Base-by-base conservation (phyloP, 2,888 invertebrate genomes). In the Eupithecia insigniata region DNA sequence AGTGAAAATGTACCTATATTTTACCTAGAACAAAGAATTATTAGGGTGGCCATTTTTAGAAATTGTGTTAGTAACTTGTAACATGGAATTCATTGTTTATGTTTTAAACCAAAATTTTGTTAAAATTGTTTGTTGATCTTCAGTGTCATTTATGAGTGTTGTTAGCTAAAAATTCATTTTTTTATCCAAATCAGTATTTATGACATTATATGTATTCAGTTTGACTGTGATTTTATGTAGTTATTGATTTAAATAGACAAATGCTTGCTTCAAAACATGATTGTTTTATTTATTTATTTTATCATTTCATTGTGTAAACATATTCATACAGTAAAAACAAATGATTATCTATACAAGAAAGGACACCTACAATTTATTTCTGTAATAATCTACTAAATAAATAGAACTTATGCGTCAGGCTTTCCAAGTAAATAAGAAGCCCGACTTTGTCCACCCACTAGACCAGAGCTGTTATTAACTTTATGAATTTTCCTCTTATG, bases 401-500 rank as follows among this genome's bases (percentile, higher is more conserved):
- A 46, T n/a, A 46, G 7, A 26, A 22, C n/a, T 62, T 4, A 32
- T 34, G 8, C 12, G 2, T 62, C 10, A 34, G 18, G 8, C 12
- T 32, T 32, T 62, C 8, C 61, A n/a, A 62, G 60, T n/a, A n/a
- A 62, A 62, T 30, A 62, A 62, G 32, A 62, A n/a, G 55, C 55
- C 10, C n/a, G 18, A 12, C 61, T 32, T 10, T 30, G 30, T 34
- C 32, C 61, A 55, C 51, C 51, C 22, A 51, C 26, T 26, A 26
- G 26, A 26, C 22, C 64, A 36, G 18, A 64, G 5, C 64, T 12
- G 7, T 64, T 36, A 22, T 39, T 16, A 26, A 71, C 12, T 62
- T 85, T 82, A 72, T 87, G 87, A 2, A 84, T 81, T 76, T 80
- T 85, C 5, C 80, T 76, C 71, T 84, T 84, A 77, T 87, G 87